These are phyloP conservation scores for Drosophila subsilvestris DNA, from an alignment of 2,888 invertebrate genomes.

Conservation along the genomic window DNA sequence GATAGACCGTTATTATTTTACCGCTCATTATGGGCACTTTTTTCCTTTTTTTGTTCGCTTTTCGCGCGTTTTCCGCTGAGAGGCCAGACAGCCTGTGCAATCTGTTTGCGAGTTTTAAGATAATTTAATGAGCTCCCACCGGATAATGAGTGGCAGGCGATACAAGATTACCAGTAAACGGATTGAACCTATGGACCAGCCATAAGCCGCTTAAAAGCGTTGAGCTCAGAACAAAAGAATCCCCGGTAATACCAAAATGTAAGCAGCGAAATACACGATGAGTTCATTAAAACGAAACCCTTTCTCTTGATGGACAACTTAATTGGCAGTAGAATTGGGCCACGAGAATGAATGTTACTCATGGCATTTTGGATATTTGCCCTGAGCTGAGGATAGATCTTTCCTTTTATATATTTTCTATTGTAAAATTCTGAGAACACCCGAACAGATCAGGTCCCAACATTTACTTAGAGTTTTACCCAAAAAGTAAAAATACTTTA, in stretches of 20 bases:
- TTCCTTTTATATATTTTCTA: too few species aligned
- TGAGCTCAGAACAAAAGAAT: not conserved
- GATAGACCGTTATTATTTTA: conserved; percentile 52
- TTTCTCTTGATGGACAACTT: not conserved
- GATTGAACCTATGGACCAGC: not conserved
- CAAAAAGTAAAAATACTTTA: conserved; percentile 6
- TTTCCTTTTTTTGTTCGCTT: conserved; percentile 5
- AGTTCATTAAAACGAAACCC: too few species aligned
- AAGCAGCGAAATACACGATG: not conserved
- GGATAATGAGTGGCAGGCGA: not conserved
- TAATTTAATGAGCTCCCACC: conserved; percentile 30
- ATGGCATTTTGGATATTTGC: not conserved
- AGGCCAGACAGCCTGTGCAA: conserved; percentile 1
- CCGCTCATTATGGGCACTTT: conserved; percentile 56
- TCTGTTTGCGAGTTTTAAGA: conserved; percentile 25
- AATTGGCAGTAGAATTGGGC: not conserved
- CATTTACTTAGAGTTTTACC: too few species aligned
- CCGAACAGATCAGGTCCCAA: too few species aligned
- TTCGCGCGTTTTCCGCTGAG: not conserved
- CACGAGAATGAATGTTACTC: not conserved
- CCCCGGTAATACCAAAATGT: not conserved
- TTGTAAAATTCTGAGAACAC: too few species aligned
- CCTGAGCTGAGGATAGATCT: too few species aligned
- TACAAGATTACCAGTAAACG: conserved; percentile 32
- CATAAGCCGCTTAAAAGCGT: not conserved